phyloP scores from a whole-genome alignment of 1,140 invertebrate species.

The Phymorhynchus buccinoides region DNA sequence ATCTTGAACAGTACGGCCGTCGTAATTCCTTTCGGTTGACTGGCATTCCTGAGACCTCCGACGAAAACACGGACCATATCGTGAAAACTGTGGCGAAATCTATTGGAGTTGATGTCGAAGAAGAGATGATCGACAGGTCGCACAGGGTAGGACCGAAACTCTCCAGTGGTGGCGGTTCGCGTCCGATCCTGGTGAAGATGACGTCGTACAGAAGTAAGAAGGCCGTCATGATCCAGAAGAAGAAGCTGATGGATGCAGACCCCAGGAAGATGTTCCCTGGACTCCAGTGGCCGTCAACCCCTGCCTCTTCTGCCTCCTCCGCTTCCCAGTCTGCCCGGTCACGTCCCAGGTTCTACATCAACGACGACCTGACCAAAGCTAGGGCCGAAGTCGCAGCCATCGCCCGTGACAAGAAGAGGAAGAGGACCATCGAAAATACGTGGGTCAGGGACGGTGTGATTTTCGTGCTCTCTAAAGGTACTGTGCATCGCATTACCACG shows the following conservation, averaged over 20 bases:
- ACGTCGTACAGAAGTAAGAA: neutral
- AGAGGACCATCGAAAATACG: too few species aligned
- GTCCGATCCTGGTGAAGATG: neutral
- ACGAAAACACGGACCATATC: slow-evolving; percentile 7
- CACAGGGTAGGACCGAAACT: neutral
- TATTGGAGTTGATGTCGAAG: neutral
- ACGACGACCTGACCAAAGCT: too few species aligned
- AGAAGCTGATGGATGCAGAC: neutral
- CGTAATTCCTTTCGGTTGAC: neutral
- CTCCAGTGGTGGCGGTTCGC: neutral
- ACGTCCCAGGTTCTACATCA: too few species aligned
- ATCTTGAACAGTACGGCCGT: neutral
- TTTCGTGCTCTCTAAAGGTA: too few species aligned
- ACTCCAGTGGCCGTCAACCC: neutral
- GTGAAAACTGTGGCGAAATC: neutral
- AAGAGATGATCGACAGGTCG: neutral
- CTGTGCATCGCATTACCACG: too few species aligned
- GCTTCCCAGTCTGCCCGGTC: too few species aligned
- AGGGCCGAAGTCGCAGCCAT: too few species aligned
- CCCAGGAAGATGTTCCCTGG: neutral
- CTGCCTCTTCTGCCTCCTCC: too few species aligned
- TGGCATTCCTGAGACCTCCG: neutral
- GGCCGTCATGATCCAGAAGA: neutral
- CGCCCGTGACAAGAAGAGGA: too few species aligned
- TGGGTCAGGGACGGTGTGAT: too few species aligned